These are phyloP conservation scores for Lophura nycthemera DNA, from an alignment of 2,113 vertebrate genomes.

Conservation along the genomic window DNA sequence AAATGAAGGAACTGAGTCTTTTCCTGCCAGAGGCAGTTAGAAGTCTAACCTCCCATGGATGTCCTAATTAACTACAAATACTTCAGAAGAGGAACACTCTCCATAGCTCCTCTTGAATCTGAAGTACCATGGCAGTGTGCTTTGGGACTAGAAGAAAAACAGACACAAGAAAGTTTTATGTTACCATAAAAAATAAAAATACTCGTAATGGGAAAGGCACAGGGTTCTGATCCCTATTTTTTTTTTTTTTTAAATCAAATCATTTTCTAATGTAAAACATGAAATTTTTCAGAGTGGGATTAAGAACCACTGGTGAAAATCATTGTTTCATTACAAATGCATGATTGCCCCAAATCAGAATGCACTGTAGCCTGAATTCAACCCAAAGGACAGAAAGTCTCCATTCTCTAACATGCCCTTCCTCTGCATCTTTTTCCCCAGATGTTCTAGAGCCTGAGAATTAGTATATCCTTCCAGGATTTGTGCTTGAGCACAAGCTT, in stretches of 20 bases:
- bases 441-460: neutral
- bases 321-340: neutral
- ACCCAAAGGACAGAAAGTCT: neutral
- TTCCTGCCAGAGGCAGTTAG: neutral
- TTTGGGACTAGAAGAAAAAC: neutral
- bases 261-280: neutral
- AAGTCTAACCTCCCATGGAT: neutral
- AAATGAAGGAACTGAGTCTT: neutral
- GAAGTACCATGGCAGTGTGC: neutral
- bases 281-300: neutral
- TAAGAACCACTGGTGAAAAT: neutral
- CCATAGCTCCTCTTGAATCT: neutral
- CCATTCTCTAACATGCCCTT: neutral
- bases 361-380: neutral
- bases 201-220: neutral
- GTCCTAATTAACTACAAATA: neutral
- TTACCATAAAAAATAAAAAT: neutral
- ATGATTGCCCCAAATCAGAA: neutral
- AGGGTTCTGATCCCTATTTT: neutral
- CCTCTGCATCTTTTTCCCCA: neutral
- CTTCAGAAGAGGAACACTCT: neutral
- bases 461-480: neutral
- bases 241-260: neutral
- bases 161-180: neutral
- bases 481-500: no score